Conservation (phyloP, 1,140 invertebrate species). For the Acyrthosiphon pisum region DNA sequence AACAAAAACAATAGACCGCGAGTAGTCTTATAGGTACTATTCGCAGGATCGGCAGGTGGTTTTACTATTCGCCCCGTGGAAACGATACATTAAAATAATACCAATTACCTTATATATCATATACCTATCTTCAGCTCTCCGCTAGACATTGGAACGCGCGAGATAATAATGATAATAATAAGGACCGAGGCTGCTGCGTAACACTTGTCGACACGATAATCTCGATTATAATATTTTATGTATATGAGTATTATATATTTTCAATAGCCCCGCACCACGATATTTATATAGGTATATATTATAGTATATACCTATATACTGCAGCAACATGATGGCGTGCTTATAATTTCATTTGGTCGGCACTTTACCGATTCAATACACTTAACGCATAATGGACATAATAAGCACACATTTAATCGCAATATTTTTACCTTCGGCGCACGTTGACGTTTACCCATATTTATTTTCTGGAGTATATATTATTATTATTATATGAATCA, state of each 20-base stretch:
- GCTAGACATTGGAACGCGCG: too few species aligned
- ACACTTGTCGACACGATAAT: background rate
- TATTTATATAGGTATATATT: background rate
- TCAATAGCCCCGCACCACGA: background rate
- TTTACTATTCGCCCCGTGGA: background rate
- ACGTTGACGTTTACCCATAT: background rate
- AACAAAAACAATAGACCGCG: background rate
- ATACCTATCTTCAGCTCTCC: too few species aligned
- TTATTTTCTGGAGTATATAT: conserved; percentile 32
- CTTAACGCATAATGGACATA: background rate
- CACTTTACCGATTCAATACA: background rate
- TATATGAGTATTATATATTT: too few species aligned
- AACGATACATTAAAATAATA: background rate
- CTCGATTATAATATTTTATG: background rate
- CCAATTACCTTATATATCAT: background rate
- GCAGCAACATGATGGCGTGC: background rate
- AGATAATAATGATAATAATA: background rate
- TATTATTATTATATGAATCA: conserved; percentile 23
- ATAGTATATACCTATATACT: too few species aligned
- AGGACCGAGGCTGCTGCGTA: background rate
- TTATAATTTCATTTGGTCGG: background rate
- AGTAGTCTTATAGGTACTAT: background rate
- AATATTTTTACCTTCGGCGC: background rate
- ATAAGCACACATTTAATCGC: conserved; percentile 7
- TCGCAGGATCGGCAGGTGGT: background rate